phyloP scores from a whole-genome alignment of 2,113 vertebrate genomes.

The Serilophus lunatus region DNA sequence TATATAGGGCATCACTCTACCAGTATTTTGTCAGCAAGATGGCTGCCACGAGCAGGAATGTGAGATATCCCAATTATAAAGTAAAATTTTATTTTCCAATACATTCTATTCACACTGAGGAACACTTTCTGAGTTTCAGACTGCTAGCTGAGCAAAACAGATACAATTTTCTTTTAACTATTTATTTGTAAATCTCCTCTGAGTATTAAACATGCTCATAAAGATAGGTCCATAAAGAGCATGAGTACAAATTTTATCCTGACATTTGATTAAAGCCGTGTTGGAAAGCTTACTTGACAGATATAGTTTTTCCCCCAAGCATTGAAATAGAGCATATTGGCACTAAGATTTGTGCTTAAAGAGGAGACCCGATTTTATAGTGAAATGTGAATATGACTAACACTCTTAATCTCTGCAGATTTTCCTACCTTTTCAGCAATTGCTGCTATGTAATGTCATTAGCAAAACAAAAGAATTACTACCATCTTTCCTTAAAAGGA shows the following conservation, averaged over 20 bases:
- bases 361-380: background rate
- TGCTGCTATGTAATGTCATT: background rate
- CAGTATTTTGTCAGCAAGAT: background rate
- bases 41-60: background rate
- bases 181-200: conserved; percentile 36
- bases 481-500: background rate
- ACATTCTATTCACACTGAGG: background rate
- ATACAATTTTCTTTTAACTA: background rate
- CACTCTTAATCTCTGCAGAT: background rate
- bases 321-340: background rate
- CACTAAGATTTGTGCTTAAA: background rate
- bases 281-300: conserved; percentile 7
- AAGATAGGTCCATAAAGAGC: conserved; percentile 8
- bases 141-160: conserved; percentile 21
- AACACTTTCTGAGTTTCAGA: conserved; percentile 1
- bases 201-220: conserved; percentile 34
- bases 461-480: background rate
- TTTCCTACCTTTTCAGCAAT: background rate
- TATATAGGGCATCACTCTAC: background rate
- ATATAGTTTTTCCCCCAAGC: background rate
- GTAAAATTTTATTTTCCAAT: conserved; percentile 25
- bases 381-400: background rate
- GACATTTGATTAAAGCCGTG: background rate
- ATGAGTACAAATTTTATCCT: background rate
- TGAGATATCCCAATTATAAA: conserved; percentile 1